These are phyloP conservation scores for Panthera tigris DNA, from an alignment of 2,113 vertebrate species.

Conservation along the genomic window DNA sequence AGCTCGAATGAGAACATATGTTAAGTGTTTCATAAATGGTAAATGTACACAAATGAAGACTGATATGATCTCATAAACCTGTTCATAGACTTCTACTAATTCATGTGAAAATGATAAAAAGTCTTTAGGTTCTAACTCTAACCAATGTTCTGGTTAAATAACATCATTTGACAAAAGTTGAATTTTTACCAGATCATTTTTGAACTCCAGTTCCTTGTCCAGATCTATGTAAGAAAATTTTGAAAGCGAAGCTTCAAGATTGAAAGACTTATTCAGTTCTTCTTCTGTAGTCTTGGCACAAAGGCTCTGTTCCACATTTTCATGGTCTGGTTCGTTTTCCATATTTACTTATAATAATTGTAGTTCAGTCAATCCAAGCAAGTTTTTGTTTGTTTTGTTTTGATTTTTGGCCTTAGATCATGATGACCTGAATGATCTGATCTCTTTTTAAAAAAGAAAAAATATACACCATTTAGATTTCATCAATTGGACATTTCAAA, in stretches of 20 bases:
- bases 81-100: neutral
- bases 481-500: slow-evolving; percentile 2
- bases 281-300: slow-evolving; percentile 67
- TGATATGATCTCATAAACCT: neutral
- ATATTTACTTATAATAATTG: slow-evolving; percentile 61
- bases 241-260: slow-evolving; percentile 75
- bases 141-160: neutral
- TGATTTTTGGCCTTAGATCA: neutral
- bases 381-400: slow-evolving; percentile 5
- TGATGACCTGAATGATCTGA: neutral
- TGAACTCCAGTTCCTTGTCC: slow-evolving; percentile 82
- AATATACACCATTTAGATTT: slow-evolving; percentile 7
- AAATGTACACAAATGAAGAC: neutral
- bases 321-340: slow-evolving; percentile 75
- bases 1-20: neutral
- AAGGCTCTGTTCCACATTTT: slow-evolving; percentile 67
- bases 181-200: slow-evolving; percentile 80
- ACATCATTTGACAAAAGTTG: neutral
- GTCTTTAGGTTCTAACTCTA: neutral
- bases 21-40: slow-evolving; percentile 1
- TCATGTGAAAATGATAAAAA: neutral
- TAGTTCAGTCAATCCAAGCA: slow-evolving; percentile 23
- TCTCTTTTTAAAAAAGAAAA: slow-evolving; percentile 30
- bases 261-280: slow-evolving; percentile 76
- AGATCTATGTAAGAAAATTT: slow-evolving; percentile 81